Evolutionary conservation across 2,888 invertebrate genomes (phyloP).

Genomic region (Oasisia sp.): DNA sequence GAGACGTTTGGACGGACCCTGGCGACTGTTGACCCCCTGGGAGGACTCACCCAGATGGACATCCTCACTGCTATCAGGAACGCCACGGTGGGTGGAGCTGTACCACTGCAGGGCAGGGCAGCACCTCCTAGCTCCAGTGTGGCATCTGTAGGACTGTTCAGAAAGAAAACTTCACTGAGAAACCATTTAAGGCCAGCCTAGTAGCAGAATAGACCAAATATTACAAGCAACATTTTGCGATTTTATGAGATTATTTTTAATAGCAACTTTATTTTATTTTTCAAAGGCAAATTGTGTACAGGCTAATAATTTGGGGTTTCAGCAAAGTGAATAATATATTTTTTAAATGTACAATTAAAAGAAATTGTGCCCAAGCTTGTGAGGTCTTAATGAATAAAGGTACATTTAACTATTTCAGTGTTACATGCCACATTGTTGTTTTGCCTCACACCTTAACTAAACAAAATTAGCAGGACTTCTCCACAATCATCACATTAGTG

Average conservation of each 20-base stretch:
- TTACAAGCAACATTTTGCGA: background rate
- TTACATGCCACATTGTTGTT: no score
- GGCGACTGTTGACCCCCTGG: slow-evolving; percentile 93
- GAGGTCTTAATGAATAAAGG: no score
- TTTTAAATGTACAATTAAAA: no score
- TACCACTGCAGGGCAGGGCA: slow-evolving; percentile 37
- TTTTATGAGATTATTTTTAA: background rate
- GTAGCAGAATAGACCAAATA: background rate
- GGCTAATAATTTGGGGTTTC: no score
- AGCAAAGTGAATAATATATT: no score
- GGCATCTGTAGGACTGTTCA: background rate
- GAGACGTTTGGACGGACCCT: slow-evolving; percentile 96
- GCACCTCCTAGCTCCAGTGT: background rate
- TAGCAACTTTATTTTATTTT: no score
- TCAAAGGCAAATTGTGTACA: no score
- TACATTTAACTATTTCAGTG: no score
- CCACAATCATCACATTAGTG: no score
- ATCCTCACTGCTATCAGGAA: slow-evolving; percentile 98
- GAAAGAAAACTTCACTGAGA: background rate
- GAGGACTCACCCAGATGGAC: slow-evolving; percentile 91
- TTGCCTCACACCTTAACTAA: no score
- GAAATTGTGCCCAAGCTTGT: no score
- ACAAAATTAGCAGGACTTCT: no score
- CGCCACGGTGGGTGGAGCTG: slow-evolving; percentile 78
- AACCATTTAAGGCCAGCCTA: background rate